phyloP scores from a whole-genome alignment of 2,113 vertebrate species.

The pig (Sus scrofa) region DNA sequence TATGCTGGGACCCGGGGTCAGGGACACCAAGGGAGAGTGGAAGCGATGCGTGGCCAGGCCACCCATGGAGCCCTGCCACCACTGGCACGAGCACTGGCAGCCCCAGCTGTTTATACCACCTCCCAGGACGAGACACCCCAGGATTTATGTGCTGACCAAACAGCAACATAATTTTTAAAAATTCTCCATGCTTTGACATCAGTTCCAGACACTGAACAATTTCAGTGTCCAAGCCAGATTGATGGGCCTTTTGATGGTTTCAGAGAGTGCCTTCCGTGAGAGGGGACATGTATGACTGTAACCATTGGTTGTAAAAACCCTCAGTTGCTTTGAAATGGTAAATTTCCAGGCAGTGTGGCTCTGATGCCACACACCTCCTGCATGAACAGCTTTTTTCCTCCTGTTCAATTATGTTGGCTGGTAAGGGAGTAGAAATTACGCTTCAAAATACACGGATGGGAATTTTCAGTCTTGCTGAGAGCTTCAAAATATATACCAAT shows the following conservation, averaged over 20 bases:
- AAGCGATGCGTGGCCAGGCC: neutral
- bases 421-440: slow-evolving; percentile 73
- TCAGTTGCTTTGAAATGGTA: slow-evolving; percentile 62
- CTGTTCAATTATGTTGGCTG: slow-evolving; percentile 75
- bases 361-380: slow-evolving; percentile 37
- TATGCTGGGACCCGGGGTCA: neutral
- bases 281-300: slow-evolving; percentile 25
- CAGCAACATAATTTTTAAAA: slow-evolving; percentile 43
- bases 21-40: neutral
- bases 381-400: slow-evolving; percentile 74
- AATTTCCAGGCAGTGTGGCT: slow-evolving; percentile 54
- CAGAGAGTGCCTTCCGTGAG: slow-evolving; percentile 39
- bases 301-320: slow-evolving; percentile 52
- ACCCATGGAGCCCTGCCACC: neutral
- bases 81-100: neutral
- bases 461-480: slow-evolving; percentile 63
- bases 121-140: neutral
- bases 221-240: slow-evolving; percentile 54
- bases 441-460: slow-evolving; percentile 61
- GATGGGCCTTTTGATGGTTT: slow-evolving; percentile 64
- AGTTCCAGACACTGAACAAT: slow-evolving; percentile 49
- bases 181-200: neutral
- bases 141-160: slow-evolving; percentile 44
- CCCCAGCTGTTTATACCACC: neutral
- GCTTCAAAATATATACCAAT: slow-evolving; percentile 60